Conservation (phyloP, 2,113 vertebrate species). For the Notarius quadriscutis region DNA sequence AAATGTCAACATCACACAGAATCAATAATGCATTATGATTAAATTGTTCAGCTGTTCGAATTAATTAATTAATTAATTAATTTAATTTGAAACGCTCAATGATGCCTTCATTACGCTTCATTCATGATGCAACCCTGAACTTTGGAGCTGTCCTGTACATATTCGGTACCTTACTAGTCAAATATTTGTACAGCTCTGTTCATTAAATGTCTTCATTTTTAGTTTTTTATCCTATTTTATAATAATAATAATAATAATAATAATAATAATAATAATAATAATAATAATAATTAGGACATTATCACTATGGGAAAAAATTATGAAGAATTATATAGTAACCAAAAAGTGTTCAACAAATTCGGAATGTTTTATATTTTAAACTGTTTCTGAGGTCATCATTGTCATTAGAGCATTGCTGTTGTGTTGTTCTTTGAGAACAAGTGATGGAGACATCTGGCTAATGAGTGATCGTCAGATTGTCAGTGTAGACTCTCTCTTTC, state of each 20-base stretch:
- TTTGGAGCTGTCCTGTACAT: background rate
- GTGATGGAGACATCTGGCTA: background rate
- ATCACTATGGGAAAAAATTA: background rate
- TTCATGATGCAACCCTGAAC: background rate
- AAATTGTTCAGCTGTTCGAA: background rate
- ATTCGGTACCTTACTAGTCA: background rate
- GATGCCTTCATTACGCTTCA: background rate
- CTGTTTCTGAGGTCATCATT: background rate
- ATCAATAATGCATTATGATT: constrained; percentile 17
- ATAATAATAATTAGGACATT: background rate
- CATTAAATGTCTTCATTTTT: background rate
- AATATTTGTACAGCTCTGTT: background rate
- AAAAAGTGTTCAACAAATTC: background rate
- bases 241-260: too few species aligned
- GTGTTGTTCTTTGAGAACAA: background rate
- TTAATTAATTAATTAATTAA: background rate
- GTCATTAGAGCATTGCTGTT: background rate
- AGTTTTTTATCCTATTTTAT: background rate
- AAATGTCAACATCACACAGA: constrained; percentile 5
- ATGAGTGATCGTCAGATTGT: background rate
- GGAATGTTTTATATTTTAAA: too few species aligned
- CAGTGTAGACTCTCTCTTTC: background rate
- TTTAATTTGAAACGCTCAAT: background rate
- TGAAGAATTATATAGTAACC: background rate
- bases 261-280: too few species aligned